Conservation (phyloP, 92 coral and sea anemone species). For the Epizoanthus stellaris region DNA sequence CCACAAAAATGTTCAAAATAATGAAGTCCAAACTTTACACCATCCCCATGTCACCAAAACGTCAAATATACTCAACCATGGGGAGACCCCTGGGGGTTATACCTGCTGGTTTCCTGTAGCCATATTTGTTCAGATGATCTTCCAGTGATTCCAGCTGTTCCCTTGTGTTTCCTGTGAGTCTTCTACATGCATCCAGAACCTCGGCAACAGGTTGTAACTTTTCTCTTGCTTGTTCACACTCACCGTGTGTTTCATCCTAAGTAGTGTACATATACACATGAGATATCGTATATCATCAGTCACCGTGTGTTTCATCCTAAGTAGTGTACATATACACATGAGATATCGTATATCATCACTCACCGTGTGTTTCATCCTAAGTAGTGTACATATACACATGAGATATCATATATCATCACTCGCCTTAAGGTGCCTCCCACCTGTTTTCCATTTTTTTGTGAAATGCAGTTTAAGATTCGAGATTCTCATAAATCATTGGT, state of each 20-base stretch:
- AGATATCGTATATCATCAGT: no score
- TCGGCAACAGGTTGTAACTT: conserved; percentile 57
- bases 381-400: not conserved
- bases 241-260: conserved; percentile 55
- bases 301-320: conserved; percentile 53
- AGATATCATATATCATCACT: no score
- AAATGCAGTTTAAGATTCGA: not conserved
- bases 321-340: not conserved
- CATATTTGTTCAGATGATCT: conserved; percentile 76
- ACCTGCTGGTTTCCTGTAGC: conserved; percentile 61
- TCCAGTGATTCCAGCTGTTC: conserved; percentile 66
- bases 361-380: conserved; percentile 53
- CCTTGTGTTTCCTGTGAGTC: conserved; percentile 66
- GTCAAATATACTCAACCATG: no score
- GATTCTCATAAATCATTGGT: no score
- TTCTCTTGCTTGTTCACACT: conserved; percentile 51
- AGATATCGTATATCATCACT: no score
- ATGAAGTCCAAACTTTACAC: no score
- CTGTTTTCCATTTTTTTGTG: no score
- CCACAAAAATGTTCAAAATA: no score
- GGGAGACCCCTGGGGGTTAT: not conserved
- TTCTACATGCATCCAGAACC: conserved; percentile 58
- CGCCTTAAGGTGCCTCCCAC: no score
- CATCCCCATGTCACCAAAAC: no score
- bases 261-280: not conserved